Evolutionary conservation across 2,797 vertebrate species (phyloP), one percentile per base, ranked within the genome.

Genomic region (Schizopygopsis malacanthus): DNA sequence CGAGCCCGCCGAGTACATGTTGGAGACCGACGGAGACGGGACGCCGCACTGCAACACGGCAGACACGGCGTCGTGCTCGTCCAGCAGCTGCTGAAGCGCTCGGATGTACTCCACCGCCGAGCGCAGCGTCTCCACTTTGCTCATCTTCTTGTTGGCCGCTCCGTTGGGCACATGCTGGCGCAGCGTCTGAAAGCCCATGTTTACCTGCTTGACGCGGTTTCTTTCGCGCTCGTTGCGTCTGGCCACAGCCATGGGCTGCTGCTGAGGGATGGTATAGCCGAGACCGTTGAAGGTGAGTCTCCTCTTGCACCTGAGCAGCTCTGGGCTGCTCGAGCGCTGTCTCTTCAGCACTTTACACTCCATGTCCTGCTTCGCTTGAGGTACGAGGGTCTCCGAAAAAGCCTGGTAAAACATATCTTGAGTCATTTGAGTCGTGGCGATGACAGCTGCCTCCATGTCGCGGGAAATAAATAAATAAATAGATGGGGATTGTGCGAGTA

Each of bases 71-170:
- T 96, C 95, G 90, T 96, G 95, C 87, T 96, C 95, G 69, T 95
- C 95, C 75, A 97, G 92, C 52, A 97, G 94, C 61, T 91, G 89
- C 92, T 97, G 96, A 88, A 97, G 89, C 18, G 96, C 96, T 16
- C 95, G 94, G 91, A 97, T 97, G 89, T 97, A 97, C 90, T 96
- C 95, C 80, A 96, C 96, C 3, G 96, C 96, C 0, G 96, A 96
- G 84, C 96, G 95, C 65, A 97, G 93, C 0, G 96, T 97, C 93
- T 97, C 96, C 93, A 97, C 96, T 73, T 97, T 97, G 91, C 96
- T 97, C 94, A 97, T 95, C 94, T 96, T 96, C 93, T 95, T 96
- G 93, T 92, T 96, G 67, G 95, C 94, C 45, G 95, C 94, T 59
- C 93, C 94, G 91, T 93, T 94, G 0, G 96, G 96, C 87, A 97